phyloP scores from a whole-genome alignment of 2,113 vertebrate species.

The Oryzias celebensis region DNA sequence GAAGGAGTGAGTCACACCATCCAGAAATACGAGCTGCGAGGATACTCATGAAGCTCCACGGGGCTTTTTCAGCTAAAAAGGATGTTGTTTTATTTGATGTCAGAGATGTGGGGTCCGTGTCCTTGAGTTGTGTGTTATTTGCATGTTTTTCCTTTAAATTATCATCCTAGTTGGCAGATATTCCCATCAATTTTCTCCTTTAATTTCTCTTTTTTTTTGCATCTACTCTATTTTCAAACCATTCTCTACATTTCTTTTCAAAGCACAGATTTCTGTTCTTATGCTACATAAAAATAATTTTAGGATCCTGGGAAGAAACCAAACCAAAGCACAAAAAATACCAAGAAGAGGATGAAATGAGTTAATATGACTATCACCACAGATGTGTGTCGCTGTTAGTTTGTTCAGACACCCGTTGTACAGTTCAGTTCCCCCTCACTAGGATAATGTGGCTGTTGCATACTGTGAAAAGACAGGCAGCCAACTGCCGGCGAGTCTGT shows the following conservation, averaged over 20 bases:
- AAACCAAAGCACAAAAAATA: slow-evolving; percentile 18
- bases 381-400: slow-evolving; percentile 23
- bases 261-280: background rate
- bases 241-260: background rate
- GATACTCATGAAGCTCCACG: slow-evolving; percentile 30
- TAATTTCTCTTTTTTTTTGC: background rate
- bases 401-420: slow-evolving; percentile 22
- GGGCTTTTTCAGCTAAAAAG: slow-evolving; percentile 30
- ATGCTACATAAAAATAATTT: background rate
- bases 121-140: slow-evolving; percentile 14
- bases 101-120: slow-evolving; percentile 6
- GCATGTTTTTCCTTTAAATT: slow-evolving; percentile 15
- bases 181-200: background rate
- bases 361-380: slow-evolving; percentile 5
- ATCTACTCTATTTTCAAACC: background rate
- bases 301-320: slow-evolving; percentile 4
- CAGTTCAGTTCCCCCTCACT: slow-evolving; percentile 21
- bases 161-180: background rate
- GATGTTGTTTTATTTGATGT: slow-evolving; percentile 31
- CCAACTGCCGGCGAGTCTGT: slow-evolving; percentile 4
- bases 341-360: slow-evolving; percentile 10
- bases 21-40: slow-evolving; percentile 36
- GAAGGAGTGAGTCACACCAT: slow-evolving; percentile 53
- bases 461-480: slow-evolving; percentile 33
- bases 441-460: slow-evolving; percentile 20